Conservation (phyloP, 2,113 vertebrate genomes). For the Cryptoleucopteryx plumbea region DNA sequence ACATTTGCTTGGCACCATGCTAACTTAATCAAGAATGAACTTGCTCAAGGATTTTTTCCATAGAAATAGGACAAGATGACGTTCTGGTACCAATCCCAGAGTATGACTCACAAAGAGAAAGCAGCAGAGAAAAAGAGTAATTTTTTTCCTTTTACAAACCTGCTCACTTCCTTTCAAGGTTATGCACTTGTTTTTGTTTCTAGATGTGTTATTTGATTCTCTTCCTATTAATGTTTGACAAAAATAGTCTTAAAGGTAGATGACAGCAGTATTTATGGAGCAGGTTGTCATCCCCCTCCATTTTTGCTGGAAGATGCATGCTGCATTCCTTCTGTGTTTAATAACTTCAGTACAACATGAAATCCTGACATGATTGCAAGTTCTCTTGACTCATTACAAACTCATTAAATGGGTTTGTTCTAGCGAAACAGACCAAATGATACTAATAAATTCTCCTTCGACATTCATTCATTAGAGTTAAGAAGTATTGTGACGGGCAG, state of each 20-base stretch:
- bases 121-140: neutral
- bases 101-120: constrained; percentile 47
- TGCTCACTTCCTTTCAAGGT: neutral
- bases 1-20: constrained; percentile 26
- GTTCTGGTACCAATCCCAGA: constrained; percentile 36
- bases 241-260: neutral
- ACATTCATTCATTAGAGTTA: neutral
- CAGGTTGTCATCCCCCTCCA: neutral
- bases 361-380: neutral
- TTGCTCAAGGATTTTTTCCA: constrained; percentile 51
- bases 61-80: constrained; percentile 29
- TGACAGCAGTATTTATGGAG: neutral
- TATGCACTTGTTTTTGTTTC: constrained; percentile 3
- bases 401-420: neutral
- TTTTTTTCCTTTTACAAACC: neutral
- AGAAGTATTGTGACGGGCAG: neutral
- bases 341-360: neutral
- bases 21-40: constrained; percentile 36
- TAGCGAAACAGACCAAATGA: neutral
- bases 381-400: neutral
- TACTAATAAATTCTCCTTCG: neutral
- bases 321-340: neutral
- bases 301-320: neutral
- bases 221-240: neutral
- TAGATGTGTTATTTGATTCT: neutral